These are phyloP conservation scores for Halcyon smyrnensis DNA, from an alignment of 2,797 vertebrate species.

Conservation along the genomic window DNA sequence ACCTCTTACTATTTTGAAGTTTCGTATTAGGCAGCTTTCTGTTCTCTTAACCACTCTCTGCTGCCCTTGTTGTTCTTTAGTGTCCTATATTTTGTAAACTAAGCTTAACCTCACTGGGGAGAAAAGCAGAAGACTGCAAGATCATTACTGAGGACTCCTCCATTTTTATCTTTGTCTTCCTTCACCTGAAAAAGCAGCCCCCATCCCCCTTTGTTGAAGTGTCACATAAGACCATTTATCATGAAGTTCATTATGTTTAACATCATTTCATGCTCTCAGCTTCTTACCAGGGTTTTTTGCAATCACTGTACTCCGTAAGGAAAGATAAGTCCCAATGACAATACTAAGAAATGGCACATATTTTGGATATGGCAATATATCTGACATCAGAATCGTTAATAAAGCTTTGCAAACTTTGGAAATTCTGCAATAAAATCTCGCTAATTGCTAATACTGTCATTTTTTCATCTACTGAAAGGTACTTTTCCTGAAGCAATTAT, in stretches of 20 bases:
- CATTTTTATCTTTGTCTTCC: not conserved
- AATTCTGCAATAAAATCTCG: not conserved
- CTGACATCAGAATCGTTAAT: not conserved
- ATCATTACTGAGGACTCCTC: not conserved
- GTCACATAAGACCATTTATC: not conserved
- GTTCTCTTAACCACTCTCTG: not conserved
- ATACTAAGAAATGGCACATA: not conserved
- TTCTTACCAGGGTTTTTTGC: not conserved
- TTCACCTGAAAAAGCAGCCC: not conserved
- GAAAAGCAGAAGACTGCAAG: not conserved
- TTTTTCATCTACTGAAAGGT: conserved; percentile 1
- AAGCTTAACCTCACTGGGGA: not conserved
- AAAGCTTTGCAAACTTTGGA: not conserved
- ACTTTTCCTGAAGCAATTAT: not conserved
- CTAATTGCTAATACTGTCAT: not conserved
- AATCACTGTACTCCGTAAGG: not conserved
- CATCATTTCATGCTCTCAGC: not conserved
- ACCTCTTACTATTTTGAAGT: not conserved
- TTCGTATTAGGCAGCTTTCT: not conserved
- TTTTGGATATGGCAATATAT: not conserved
- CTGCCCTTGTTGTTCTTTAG: not conserved
- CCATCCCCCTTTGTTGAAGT: not conserved
- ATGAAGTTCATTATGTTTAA: not conserved
- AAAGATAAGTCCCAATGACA: not conserved
- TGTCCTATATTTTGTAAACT: not conserved